A percentile compares a stretch with the other conserved stretches of the same genome.
phyloP scores from a whole-genome alignment of 2,888 invertebrate genomes.

The Allophyes oxyacanthae region DNA sequence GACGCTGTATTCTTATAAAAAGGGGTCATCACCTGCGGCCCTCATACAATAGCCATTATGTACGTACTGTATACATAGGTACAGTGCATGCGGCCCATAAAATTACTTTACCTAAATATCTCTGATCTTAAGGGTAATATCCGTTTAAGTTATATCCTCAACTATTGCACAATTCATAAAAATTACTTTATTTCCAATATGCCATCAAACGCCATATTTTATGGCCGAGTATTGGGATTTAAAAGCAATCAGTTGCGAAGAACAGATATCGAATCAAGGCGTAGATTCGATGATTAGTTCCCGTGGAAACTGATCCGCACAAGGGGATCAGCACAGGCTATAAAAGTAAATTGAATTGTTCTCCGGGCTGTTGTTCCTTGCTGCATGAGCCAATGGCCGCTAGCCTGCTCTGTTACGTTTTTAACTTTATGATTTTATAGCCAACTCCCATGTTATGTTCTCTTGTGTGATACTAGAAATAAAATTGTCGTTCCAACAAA shows the following conservation, averaged over 20 bases:
- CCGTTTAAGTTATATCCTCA: constrained; percentile 24
- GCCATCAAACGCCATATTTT: constrained; percentile 56
- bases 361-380: constrained; percentile 77
- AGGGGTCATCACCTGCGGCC: constrained; percentile 34
- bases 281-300: constrained; percentile 82
- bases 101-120: constrained; percentile 16
- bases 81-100: constrained; percentile 15
- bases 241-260: constrained; percentile 68
- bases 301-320: constrained; percentile 76
- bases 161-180: constrained; percentile 48
- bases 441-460: constrained; percentile 60
- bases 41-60: constrained; percentile 28
- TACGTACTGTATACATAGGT: constrained; percentile 12
- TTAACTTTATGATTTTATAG: constrained; percentile 74
- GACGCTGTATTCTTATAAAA: constrained; percentile 20
- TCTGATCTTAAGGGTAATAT: constrained; percentile 8
- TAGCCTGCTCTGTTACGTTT: constrained; percentile 68
- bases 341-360: constrained; percentile 88
- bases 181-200: constrained; percentile 46
- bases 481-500: constrained; percentile 42
- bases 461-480: constrained; percentile 55
- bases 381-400: constrained; percentile 69
- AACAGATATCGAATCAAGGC: constrained; percentile 78
- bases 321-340: constrained; percentile 80
- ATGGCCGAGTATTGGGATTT: constrained; percentile 67